Base-by-base conservation (phyloP, 2,797 vertebrate genomes). In the Microhierax caerulescens region DNA sequence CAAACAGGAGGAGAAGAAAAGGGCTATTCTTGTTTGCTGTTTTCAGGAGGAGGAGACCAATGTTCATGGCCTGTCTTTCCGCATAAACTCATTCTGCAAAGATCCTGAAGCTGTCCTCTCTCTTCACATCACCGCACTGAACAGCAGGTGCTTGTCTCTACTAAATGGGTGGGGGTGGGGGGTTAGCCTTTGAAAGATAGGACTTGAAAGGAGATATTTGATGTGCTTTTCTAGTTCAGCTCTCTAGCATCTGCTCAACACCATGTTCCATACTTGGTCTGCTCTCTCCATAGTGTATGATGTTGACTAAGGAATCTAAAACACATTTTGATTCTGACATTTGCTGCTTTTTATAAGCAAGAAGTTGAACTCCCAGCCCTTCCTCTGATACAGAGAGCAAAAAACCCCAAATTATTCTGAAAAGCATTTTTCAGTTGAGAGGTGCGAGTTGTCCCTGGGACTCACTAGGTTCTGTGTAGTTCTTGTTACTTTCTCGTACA, bases 1-100 rank as follows among this genome's bases (percentile, higher is more conserved):
- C 94, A 96, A 91, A 96, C 93, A 97, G 93, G 95, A 88, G 70
- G 77, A 87, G 93, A 92, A 97, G 96, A 95, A 97, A 97, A 96
- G 90, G 64, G 64, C 92, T 64, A 92, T 96, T 97, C 93, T 96
- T 94, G 60, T 76, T 91, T 7, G 34, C 88, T 79, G 70, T 32
- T 94, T 94, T 80, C 95, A 83, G 85, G 88, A 97, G 92, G 92
- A 96, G 94, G 80, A 88, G 85, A 93, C 85, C 92, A 93, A 6
- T 43, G 92, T 79, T 74, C 83, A 47, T 68, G 90, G 92, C 93
- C 83, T 83, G 95, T 87, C 94, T 87, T 92, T 93, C 85, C 95
- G 83, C 93, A 86, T 85, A 92, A 93, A 79, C 83, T 92, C 84
- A 34, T 87, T 74, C 59, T 53, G 53, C 90, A 57, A 37, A 68